Evolutionary conservation across 2,113 vertebrate species (phyloP), one percentile per base, ranked within the genome.

Genomic region (Festucalex cinctus): DNA sequence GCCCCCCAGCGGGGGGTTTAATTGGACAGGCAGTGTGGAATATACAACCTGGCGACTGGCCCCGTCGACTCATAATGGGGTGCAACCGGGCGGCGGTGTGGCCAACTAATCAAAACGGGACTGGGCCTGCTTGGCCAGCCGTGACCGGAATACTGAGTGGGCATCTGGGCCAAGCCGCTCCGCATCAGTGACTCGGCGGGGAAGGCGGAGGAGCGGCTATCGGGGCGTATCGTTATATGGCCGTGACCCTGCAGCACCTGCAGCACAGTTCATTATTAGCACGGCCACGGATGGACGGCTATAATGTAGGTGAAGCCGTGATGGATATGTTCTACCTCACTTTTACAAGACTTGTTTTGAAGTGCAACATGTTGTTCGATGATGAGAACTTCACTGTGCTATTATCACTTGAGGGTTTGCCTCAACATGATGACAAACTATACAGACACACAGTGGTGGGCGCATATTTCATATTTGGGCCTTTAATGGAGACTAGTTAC

Each of bases 81-180:
- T 87, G 74, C 80, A 83, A 71, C 77, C 75, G 80, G 77, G 85
- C 84, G 77, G 74, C 75, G 65, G 85, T 78, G 86, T 87, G 87
- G 86, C 88, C 83, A 88, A 76, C 86, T 90, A 91, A 92, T 92
- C 85, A 89, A 57, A 73, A 81, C 73, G 74, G 76, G 82, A 78
- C 82, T 66, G 82, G 54, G 88, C 73, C 77, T 75, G 77, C 69
- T 85, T 77, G 75, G 81, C 79, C 46, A 85, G 64, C 73, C 76
- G 84, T 91, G 90, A 89, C 86, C 72, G 73, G 90, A 91, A 90
- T 91, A 89, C 75, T 74, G 86, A 92, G 39, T 70, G 83, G 51
- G 73, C 62, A 68, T 68, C 86, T 80, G 60, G 13, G 78, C 80
- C 80, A 81, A 74, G 20, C 79, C 28, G 76, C 60, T 81, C 72